Evolutionary conservation across 2,113 vertebrate species (phyloP).

Genomic region (Plecturocebus donacophilus): DNA sequence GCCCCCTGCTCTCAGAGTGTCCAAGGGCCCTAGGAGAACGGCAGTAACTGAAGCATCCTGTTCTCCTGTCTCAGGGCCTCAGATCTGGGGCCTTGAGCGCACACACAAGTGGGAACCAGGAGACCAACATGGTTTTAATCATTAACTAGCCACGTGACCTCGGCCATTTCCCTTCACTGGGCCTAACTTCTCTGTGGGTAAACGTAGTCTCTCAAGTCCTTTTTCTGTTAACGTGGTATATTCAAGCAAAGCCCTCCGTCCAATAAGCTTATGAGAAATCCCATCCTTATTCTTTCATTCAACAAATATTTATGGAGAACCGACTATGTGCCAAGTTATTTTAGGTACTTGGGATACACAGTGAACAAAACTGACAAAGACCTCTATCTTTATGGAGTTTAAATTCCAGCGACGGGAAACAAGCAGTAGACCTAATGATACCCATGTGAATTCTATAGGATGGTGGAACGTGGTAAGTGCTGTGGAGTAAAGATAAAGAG

Average conservation of each 20-base stretch:
- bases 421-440: background rate
- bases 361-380: background rate
- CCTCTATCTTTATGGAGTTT: background rate
- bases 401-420: background rate
- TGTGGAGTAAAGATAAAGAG: background rate
- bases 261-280: background rate
- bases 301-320: background rate
- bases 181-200: background rate
- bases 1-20: background rate
- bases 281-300: background rate
- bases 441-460: fast-evolving
- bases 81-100: background rate
- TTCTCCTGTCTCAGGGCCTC: background rate
- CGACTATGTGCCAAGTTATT: background rate
- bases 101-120: background rate
- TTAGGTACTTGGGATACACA: background rate
- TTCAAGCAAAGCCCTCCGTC: background rate
- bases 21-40: background rate
- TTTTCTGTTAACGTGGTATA: background rate
- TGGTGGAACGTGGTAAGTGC: background rate
- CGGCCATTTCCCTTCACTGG: background rate
- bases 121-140: background rate
- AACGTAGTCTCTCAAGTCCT: background rate
- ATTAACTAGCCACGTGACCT: background rate
- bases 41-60: background rate